A percentile compares a stretch with the other conserved stretches of the same genome.
phyloP scores from a whole-genome alignment of 2,797 vertebrate genomes.

The Squalus acanthias region DNA sequence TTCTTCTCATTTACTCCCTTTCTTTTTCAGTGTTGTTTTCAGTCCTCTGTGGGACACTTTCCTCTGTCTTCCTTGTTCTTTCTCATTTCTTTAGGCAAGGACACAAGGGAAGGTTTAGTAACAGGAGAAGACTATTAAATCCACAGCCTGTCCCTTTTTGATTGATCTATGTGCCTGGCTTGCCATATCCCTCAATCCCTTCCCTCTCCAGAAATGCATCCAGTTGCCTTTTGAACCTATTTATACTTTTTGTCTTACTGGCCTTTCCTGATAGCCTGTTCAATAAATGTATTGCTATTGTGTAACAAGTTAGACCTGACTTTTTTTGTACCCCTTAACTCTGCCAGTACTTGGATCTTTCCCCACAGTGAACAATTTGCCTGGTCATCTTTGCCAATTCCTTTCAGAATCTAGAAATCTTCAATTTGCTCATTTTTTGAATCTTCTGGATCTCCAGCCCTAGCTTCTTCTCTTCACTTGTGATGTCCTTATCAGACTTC shows the following conservation, averaged over 20 bases:
- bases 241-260: background rate
- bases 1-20: background rate
- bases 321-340: background rate
- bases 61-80: background rate
- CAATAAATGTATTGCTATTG: background rate
- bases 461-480: background rate
- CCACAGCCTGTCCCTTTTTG: background rate
- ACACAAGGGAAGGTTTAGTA: background rate
- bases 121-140: background rate
- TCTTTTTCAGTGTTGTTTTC: background rate
- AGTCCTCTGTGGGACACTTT: background rate
- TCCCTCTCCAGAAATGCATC: background rate
- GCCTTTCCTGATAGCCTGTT: background rate
- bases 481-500: background rate
- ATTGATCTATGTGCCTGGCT: background rate
- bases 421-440: background rate
- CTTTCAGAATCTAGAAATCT: background rate
- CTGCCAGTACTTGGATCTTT: background rate
- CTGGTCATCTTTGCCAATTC: background rate
- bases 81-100: background rate
- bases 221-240: background rate
- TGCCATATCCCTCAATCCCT: background rate
- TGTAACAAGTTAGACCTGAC: background rate
- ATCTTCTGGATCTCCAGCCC: background rate
- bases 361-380: background rate